Evolutionary conservation across 2,113 vertebrate species (phyloP).

Genomic region (Chlorodrepanis virens): DNA sequence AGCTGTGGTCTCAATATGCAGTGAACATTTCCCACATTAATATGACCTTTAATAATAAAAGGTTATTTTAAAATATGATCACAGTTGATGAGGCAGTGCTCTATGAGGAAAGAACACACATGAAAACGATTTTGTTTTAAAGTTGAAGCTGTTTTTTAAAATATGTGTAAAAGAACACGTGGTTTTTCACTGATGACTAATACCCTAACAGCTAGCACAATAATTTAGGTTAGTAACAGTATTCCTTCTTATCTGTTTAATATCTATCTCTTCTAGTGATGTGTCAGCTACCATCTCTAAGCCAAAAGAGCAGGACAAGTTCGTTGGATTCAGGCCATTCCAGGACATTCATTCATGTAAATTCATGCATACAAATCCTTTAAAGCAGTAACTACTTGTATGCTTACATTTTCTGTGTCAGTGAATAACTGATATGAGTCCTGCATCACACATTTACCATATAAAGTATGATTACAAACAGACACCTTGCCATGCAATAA

Average conservation of each 20-base stretch:
- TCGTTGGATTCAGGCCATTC: neutral
- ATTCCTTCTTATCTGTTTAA: neutral
- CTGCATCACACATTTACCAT: neutral
- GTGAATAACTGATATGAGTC: neutral
- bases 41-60: neutral
- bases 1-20: neutral
- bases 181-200: neutral
- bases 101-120: neutral
- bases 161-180: neutral
- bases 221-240: neutral
- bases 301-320: neutral
- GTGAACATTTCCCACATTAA: neutral
- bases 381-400: neutral
- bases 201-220: neutral
- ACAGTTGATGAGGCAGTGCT: neutral
- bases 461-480: neutral
- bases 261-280: neutral
- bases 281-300: neutral
- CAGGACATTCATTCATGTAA: neutral
- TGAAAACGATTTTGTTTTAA: neutral
- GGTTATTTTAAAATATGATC: neutral
- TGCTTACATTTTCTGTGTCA: fast-evolving
- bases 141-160: neutral
- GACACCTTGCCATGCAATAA: neutral
- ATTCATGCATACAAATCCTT: neutral